Evolutionary conservation across 2,888 invertebrate genomes (phyloP), one percentile per base, ranked within the genome.

Genomic region (Philhelius pedissequus): DNA sequence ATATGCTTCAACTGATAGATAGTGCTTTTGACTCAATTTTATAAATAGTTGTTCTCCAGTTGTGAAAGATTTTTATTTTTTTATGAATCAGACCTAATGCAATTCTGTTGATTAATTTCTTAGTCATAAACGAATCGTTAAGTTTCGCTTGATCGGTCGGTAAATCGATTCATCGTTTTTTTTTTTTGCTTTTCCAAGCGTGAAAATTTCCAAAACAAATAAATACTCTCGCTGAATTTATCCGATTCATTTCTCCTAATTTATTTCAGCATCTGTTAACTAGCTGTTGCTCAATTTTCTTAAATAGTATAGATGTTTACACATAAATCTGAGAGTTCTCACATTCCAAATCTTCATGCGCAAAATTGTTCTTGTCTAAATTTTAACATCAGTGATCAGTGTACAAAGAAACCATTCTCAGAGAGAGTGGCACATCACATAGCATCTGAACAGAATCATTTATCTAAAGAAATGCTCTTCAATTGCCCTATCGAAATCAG

Each of bases 271-370:
- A n/a, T n/a, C n/a, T n/a, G n/a, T n/a, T 48, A 76, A 78, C 48
- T 71, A 22, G n/a, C 25, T 38, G 54, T 56, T 69, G 62, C 54
- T 62, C 69, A 83, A 83, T 83, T 83, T 83, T 74, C 64, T 74
- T 78, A 69, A 79, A 83, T 79, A 60, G 58, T 79, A 79, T 74
- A 6, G 7, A 30, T 40, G 15, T 4, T 83, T 70, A 79, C 60
- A 83, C 62, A 84, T 84, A 79, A 84, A 79, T 79, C 64, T 22
- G 64, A 75, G 75, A 64, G 48, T 54, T 84, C 79, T 70, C 75
- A 68, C 79, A 60, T 70, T 69, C 58, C 45, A 70, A 79, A 83
- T 83, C 56, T 22, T 69, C 6, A 48, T 6, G 74, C 68, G 73
- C 78, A 78, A 73, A 54, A 69, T 58, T 69, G 38, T 70, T 27